Conservation (phyloP, 2,888 invertebrate genomes). For the Caenorhabditis wallacei region DNA sequence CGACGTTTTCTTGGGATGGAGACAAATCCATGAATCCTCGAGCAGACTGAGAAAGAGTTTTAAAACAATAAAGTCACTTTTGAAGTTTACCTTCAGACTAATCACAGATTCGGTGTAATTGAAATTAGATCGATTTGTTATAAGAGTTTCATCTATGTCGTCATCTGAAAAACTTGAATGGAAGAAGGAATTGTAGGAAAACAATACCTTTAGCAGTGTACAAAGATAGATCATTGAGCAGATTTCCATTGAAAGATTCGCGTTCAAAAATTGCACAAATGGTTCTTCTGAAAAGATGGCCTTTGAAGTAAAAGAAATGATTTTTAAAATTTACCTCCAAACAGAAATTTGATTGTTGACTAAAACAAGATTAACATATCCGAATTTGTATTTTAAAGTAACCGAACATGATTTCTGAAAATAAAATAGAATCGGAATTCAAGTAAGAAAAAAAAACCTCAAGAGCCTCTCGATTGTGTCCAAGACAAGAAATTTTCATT, state of each 20-base stretch:
- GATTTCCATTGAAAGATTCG: constrained; percentile 32
- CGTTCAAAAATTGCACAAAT: constrained; percentile 47
- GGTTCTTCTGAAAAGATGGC: constrained; percentile 33
- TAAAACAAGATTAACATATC: constrained; percentile 45
- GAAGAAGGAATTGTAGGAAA: neutral
- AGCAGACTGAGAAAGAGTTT: too few species aligned
- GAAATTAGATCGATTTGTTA: constrained; percentile 1
- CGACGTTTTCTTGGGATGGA: constrained; percentile 6
- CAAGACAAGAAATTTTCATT: constrained; percentile 34
- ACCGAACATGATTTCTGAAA: constrained; percentile 44
- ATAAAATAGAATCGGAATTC: neutral
- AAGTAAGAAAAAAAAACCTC: neutral
- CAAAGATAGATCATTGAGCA: constrained; percentile 32
- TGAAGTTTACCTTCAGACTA: constrained; percentile 28
- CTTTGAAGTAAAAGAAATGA: neutral
- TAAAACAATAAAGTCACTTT: too few species aligned
- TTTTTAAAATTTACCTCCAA: constrained; percentile 36
- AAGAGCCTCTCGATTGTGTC: neutral
- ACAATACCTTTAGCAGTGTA: constrained; percentile 54
- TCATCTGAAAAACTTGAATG: constrained; percentile 24
- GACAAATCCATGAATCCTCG: constrained; percentile 25
- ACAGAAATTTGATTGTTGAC: constrained; percentile 51
- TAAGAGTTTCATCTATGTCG: constrained; percentile 3
- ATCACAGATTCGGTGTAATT: constrained; percentile 4
- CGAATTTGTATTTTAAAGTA: constrained; percentile 56